Evolutionary conservation across 1,140 invertebrate genomes (phyloP), one percentile per base, ranked within the genome.

Genomic region (Theocolax elegans): DNA sequence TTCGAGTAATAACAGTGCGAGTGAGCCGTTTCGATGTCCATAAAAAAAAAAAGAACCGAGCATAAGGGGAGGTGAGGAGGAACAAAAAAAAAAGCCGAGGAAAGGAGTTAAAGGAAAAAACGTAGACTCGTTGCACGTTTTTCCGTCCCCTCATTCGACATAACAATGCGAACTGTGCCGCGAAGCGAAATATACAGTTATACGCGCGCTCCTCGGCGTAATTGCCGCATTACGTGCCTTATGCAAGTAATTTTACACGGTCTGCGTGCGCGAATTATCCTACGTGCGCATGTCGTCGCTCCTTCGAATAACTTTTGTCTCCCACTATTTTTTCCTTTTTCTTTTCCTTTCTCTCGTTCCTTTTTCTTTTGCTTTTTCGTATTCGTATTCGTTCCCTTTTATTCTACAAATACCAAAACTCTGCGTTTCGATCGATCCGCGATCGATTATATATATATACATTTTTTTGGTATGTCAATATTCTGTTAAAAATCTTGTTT

Each of bases 211-310:
- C 49, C n/a, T 23, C 21, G 19, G 1, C 49, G 51, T 64, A 53
- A 64, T 64, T 64, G 62, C 62, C 29, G 44, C 42, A 53, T 64
- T 64, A 63, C 44, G 60, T 63, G 42, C 60, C 60, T 48, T 63
- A 53, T 31, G 62, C 62, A 53, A 49, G 62, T 64, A 64, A 66
- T 66, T 54, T 54, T 54, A 27, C 51, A 19, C 49, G 23, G 35
- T 65, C 23, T 21, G 49, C 48, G 44, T 38, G 19, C 46, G 62
- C 44, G 44, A 63, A 35, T 49, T 35, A 63, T 63, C 27, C 12
- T 49, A 53, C 49, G 49, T 53, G 25, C 13, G 15, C 21, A 3
- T 25, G 49, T 23, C 48, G 25, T 19, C 17, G 25, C 13, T 29
- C 49, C 2, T 15, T 13, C 49, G 48, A 23, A 49, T 23, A 49